Evolutionary conservation across 1,140 invertebrate genomes (phyloP).

Genomic region (Lepidostoma basale): DNA sequence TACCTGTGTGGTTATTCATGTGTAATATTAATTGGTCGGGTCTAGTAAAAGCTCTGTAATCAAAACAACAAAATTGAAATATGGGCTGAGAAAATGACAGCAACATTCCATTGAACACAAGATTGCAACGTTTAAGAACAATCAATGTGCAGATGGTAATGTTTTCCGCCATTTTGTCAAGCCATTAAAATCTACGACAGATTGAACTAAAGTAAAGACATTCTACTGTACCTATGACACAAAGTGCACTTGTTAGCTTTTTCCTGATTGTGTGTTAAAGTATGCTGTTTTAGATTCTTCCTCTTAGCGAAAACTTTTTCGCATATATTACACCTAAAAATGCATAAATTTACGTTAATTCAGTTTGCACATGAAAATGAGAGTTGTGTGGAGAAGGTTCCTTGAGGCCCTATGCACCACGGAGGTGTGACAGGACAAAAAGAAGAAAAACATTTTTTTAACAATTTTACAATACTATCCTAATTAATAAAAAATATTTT

Average conservation of each 20-base stretch:
- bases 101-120: background rate
- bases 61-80: background rate
- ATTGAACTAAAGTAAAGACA: background rate
- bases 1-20: constrained; percentile 44
- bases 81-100: background rate
- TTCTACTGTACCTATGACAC: constrained; percentile 27
- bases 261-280: constrained; percentile 45
- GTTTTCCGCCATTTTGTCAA: background rate
- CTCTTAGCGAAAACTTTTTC: constrained; percentile 43
- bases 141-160: background rate
- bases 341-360: too few relatives aligned
- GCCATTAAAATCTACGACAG: background rate
- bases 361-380: too few relatives aligned
- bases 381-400: too few relatives aligned
- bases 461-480: too few relatives aligned
- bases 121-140: background rate
- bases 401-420: too few relatives aligned
- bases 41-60: constrained; percentile 35
- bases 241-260: constrained; percentile 44
- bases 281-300: constrained; percentile 45
- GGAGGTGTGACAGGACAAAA: too few relatives aligned
- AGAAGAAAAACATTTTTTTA: too few relatives aligned
- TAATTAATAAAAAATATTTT: too few relatives aligned
- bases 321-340: constrained; percentile 40
- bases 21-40: constrained; percentile 43